Evolutionary conservation across 2,113 vertebrate species (phyloP).

Genomic region (mouse (Mus musculus)): GRCm39 chr6:8658001-8658500

Average conservation of each 20-base stretch:
- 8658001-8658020: not conserved
- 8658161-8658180: not conserved
- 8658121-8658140: not conserved
- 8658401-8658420: not conserved
- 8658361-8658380: not conserved
- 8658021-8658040: not conserved
- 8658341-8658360: not conserved
- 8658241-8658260: slow-evolving; percentile 77
- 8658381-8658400: not conserved
- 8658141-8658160: not conserved
- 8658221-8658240: slow-evolving; percentile 82
- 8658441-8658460: not conserved
- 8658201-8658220: slow-evolving; percentile 86
- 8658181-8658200: not conserved
- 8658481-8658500: not conserved
- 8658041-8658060: not conserved
- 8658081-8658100: not conserved
- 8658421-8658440: not conserved
- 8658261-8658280: slow-evolving; percentile 85
- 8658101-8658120: not conserved
- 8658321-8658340: slow-evolving; percentile 15
- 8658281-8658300: slow-evolving; percentile 89
- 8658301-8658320: slow-evolving; percentile 91
- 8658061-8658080: not conserved
- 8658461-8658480: not conserved